These are phyloP conservation scores for Phodopus roborovskii DNA, from an alignment of 2,113 vertebrate species.

Conservation along the genomic window DNA sequence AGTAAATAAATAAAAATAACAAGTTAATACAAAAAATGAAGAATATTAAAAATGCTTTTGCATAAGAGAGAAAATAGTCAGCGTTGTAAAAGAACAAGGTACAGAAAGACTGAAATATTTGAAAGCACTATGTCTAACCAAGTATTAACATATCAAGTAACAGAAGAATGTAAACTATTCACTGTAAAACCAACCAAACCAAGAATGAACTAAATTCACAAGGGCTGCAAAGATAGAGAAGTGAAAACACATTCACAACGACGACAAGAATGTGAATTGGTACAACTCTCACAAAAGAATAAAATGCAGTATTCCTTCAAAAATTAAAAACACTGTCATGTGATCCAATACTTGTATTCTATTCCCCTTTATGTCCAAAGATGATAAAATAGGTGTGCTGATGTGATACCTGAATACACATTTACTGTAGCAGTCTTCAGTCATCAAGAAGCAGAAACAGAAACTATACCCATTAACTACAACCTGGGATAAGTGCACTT, in stretches of 20 bases:
- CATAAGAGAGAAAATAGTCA: not conserved
- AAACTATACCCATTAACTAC: not conserved
- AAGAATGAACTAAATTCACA: not conserved
- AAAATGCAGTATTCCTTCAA: too few species aligned
- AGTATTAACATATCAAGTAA: not conserved
- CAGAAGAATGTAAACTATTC: not conserved
- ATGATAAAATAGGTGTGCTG: not conserved
- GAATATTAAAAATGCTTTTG: not conserved
- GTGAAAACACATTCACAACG: not conserved
- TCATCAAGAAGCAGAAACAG: not conserved
- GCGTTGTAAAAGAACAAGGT: not conserved
- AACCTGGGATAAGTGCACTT: not conserved
- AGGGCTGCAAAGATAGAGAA: not conserved
- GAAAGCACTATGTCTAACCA: not conserved
- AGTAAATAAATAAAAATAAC: not conserved
- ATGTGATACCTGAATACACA: fast-evolving
- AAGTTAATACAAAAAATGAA: not conserved
- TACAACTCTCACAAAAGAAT: not conserved
- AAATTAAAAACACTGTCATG: not conserved
- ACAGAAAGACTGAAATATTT: not conserved
- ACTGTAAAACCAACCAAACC: not conserved
- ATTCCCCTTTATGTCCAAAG: not conserved
- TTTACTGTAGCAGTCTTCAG: not conserved
- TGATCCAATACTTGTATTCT: too few species aligned
- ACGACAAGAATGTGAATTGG: not conserved